Evolutionary conservation across 2,888 invertebrate genomes (phyloP).

Genomic region (Lasioglossum villosulum): DNA sequence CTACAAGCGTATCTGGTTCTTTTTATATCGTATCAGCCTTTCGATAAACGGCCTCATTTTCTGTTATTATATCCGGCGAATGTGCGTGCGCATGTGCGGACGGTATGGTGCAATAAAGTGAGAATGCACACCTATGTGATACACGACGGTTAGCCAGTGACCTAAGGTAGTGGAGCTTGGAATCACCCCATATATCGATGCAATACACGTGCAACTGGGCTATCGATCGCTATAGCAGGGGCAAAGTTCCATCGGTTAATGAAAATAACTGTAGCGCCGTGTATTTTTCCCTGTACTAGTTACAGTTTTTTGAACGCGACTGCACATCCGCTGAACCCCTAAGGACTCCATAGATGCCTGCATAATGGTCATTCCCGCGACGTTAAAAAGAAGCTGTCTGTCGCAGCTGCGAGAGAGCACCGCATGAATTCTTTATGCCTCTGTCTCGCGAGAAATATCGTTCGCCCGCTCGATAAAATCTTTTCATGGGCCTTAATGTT

Average conservation of each 20-base stretch:
- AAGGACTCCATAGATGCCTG: constrained; percentile 51
- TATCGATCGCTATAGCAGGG: constrained; percentile 79
- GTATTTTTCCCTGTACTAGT: constrained; percentile 68
- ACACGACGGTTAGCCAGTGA: constrained; percentile 77
- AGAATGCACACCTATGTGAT: constrained; percentile 70
- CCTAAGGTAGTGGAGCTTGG: constrained; percentile 75
- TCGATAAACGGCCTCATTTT: constrained; percentile 65
- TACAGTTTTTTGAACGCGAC: constrained; percentile 66
- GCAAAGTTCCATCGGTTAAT: constrained; percentile 78
- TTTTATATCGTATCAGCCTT: constrained; percentile 63
- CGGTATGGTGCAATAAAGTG: constrained; percentile 67
- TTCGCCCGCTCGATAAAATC: neutral
- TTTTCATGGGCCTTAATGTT: neutral
- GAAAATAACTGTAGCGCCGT: constrained; percentile 77
- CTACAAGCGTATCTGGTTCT: constrained; percentile 51
- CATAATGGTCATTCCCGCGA: constrained; percentile 22
- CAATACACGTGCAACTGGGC: constrained; percentile 82
- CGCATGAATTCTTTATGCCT: constrained; percentile 5
- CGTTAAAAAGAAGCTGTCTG: neutral
- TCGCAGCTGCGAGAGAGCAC: neutral
- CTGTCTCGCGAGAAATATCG: neutral
- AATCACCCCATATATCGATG: constrained; percentile 76
- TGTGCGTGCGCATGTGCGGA: constrained; percentile 68
- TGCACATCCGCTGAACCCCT: constrained; percentile 53
- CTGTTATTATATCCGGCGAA: constrained; percentile 67